A percentile compares a stretch with the other conserved stretches of the same genome.
phyloP scores from a whole-genome alignment of 2,113 vertebrate genomes.

The Sander vitreus region DNA sequence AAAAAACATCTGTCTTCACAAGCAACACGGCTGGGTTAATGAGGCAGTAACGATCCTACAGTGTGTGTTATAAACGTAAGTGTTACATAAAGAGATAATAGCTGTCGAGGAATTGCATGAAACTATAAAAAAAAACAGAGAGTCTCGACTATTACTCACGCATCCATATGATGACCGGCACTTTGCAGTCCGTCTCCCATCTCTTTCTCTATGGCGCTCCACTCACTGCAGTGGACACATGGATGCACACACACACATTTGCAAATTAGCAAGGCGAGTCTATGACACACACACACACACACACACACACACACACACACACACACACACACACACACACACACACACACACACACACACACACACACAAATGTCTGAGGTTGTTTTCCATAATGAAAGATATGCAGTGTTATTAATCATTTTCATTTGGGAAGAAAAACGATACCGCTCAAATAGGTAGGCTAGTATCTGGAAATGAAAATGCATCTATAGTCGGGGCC shows the following conservation, averaged over 20 bases:
- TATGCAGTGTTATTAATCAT: no score
- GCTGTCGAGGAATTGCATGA: not conserved
- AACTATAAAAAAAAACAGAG: not conserved
- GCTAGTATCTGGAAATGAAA: no score
- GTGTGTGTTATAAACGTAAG: not conserved
- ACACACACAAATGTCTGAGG: no score
- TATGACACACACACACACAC: not conserved
- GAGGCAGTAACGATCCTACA: not conserved
- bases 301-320: no score
- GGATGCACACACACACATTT: not conserved
- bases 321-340: no score
- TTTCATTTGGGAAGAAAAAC: no score
- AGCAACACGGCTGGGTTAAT: not conserved
- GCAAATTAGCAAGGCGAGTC: not conserved
- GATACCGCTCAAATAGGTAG: no score
- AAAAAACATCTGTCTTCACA: not conserved
- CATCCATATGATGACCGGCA: slow-evolving; percentile 96
- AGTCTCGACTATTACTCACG: slow-evolving; percentile 85
- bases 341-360: no score
- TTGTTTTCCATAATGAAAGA: no score
- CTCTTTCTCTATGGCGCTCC: slow-evolving; percentile 96
- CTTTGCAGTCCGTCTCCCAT: slow-evolving; percentile 98
- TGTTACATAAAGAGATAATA: not conserved
- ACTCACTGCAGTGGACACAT: slow-evolving; percentile 86
- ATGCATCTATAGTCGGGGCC: no score